Base-by-base conservation (phyloP, 2,797 vertebrate species). In the Tinamus major region DNA sequence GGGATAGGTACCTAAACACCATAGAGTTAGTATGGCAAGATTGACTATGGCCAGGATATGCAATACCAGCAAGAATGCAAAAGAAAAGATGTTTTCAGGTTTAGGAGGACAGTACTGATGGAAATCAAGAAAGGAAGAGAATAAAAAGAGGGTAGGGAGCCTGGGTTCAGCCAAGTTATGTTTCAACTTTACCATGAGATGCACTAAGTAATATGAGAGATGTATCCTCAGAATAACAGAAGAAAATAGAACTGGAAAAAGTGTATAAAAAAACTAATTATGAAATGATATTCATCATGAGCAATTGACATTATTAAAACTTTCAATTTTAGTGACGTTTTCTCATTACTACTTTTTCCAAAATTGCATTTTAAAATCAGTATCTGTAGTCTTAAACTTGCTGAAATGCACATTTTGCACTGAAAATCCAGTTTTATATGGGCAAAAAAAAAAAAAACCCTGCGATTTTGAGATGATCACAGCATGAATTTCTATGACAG, bases 401-500 rank as follows among this genome's bases (percentile, higher is more conserved):
- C 69, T 75, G 74, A 85, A 84, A 78, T 64, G 5, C 23, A 3
- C 55, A 76, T 89, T 95, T 91, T 93, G 42, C 67, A 63, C 65
- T 84, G 69, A 63, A 93, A 93, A 93, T 23, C 63, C 58, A 51
- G 27, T 53, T 95, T 94, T 70, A 17, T 63, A 67, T 31, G n/a
- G 74, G 39, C 0, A 69, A 80, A 85, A 86, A 70, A 37, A 24
- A 56, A 68, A 95, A 39, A 46, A 42, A 42, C 41, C 13, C 42
- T 27, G 53, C 31, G 27, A 55, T 91, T 95, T 93, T 95, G 74
- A 90, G 94, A 93, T 93, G 92, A 94, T 83, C 86, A 71, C 82
- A 93, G 91, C 92, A 93, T 64, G 77, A 88, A 88, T 94, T 84
- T 94, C 91, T 86, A 58, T 58, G 83, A 92, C 69, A 41, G 64